A percentile compares a stretch with the other conserved stretches of the same genome.
phyloP scores from a whole-genome alignment of 2,888 invertebrate genomes.

The Melanophora roralis region DNA sequence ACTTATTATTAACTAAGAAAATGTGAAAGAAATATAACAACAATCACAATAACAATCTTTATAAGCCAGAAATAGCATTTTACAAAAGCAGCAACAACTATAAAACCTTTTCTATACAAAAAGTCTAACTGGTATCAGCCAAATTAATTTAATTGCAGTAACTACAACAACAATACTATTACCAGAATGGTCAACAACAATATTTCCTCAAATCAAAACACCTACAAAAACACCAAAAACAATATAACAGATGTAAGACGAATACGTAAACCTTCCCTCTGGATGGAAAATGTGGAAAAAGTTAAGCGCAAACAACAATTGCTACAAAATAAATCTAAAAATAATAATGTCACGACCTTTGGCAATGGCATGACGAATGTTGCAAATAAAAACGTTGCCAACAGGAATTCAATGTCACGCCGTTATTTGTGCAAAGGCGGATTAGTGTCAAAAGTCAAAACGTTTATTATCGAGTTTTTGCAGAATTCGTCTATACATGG shows the following conservation, averaged over 20 bases:
- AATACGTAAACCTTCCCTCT: slow-evolving; percentile 62
- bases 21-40: no score
- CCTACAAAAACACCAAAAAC: slow-evolving; percentile 4
- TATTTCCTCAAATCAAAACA: not conserved
- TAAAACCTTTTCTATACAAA: no score
- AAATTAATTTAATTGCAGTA: slow-evolving; percentile 15
- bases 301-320: not conserved
- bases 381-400: not conserved
- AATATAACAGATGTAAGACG: slow-evolving; percentile 62
- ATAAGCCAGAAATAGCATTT: not conserved
- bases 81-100: not conserved
- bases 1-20: no score
- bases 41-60: no score
- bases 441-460: slow-evolving; percentile 67
- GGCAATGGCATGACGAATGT: not conserved
- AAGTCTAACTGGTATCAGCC: no score
- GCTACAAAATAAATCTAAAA: slow-evolving; percentile 28
- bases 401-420: slow-evolving; percentile 1
- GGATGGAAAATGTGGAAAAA: slow-evolving; percentile 25
- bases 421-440: slow-evolving; percentile 19
- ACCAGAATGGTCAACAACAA: not conserved
- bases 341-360: slow-evolving; percentile 13
- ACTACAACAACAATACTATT: not conserved
- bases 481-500: slow-evolving; percentile 76
- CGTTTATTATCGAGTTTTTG: slow-evolving; percentile 74